These are phyloP conservation scores for Drosophila guanche DNA, from an alignment of 1,140 invertebrate genomes.

Conservation along the genomic window DNA sequence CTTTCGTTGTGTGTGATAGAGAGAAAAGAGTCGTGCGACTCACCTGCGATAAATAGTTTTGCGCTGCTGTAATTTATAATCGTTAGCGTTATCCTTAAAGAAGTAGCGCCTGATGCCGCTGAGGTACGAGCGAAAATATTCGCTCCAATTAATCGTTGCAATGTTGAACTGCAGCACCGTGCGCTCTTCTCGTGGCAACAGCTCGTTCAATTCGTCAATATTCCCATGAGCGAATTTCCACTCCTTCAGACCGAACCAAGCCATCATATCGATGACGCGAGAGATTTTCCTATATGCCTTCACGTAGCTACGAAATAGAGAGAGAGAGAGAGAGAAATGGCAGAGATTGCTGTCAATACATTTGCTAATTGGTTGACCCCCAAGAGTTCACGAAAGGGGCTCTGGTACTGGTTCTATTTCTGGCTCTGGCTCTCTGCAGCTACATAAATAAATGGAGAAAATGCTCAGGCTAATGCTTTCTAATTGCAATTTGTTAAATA, in stretches of 20 bases:
- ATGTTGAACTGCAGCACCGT: conserved; percentile 84
- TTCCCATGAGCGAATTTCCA: conserved; percentile 82
- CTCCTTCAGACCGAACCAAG: conserved; percentile 82
- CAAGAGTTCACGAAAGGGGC: no score
- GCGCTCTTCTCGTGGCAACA: conserved; percentile 62
- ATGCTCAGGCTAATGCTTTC: conserved; percentile 54
- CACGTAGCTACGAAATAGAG: conserved; percentile 51
- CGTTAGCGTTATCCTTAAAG: conserved; percentile 84
- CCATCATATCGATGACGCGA: conserved; percentile 83
- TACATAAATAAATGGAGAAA: conserved; percentile 58
- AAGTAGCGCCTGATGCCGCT: conserved; percentile 85
- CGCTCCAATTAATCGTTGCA: conserved; percentile 85
- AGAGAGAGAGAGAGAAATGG: neutral
- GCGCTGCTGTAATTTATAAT: conserved; percentile 81
- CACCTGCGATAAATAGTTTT: conserved; percentile 83
- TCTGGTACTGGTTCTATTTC: neutral
- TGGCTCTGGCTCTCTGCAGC: neutral
- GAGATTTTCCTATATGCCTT: conserved; percentile 80
- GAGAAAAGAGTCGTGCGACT: conserved; percentile 40
- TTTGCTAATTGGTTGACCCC: conserved; percentile 50
- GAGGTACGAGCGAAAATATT: conserved; percentile 86
- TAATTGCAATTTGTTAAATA: conserved; percentile 71
- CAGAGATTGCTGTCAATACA: conserved; percentile 20
- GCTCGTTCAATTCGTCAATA: conserved; percentile 78
- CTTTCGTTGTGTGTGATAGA: conserved; percentile 2